Evolutionary conservation across 1,140 invertebrate species (phyloP), one percentile per base, ranked within the genome.

Genomic region (Rhopalosiphum maidis): DNA sequence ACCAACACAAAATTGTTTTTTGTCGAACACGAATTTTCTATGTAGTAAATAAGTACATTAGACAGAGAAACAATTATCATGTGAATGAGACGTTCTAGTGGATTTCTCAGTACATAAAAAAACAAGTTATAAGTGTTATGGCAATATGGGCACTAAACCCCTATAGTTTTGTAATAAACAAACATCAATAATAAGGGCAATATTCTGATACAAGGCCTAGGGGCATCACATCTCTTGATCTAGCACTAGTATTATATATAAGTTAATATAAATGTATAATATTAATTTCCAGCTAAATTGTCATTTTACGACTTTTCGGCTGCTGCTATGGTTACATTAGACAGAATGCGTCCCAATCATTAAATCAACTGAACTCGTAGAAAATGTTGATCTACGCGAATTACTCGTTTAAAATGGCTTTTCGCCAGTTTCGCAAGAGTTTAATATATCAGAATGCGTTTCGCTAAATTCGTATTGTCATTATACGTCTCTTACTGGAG

Each of bases 301-400:
- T 77, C 60, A 18, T 77, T 77, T 77, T 77, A 77, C 60, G 60
- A 77, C 60, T 77, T 77, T 35, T 77, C n/a, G 5, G 5, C 60
- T 77, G 60, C 60, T 68, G 60, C 60, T 77, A 77, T 77, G n/a
- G 60, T 77, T 77, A n/a, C 60, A 77, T 77, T 77, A 35, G 30
- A 77, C 60, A 77, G 30, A 77, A n/a, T 77, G 15, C 60, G 30
- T 77, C 60, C 60, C 18, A 77, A 77, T 77, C 60, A n/a, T 35
- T 77, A 77, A 77, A 77, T 77, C 60, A 77, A 77, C 25, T 68
- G 11, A 68, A 68, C 60, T 77, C 60, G 60, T 77, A 77, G 60
- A 77, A 77, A 77, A 77, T 77, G n/a, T 77, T 77, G n/a, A 77
- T 77, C 60, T 77, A 77, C 60, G 30, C 60, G 60, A 77, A n/a